Conservation (phyloP, 53 echinoderm and acorn worm genomes). For the Stichopus horrens region DNA sequence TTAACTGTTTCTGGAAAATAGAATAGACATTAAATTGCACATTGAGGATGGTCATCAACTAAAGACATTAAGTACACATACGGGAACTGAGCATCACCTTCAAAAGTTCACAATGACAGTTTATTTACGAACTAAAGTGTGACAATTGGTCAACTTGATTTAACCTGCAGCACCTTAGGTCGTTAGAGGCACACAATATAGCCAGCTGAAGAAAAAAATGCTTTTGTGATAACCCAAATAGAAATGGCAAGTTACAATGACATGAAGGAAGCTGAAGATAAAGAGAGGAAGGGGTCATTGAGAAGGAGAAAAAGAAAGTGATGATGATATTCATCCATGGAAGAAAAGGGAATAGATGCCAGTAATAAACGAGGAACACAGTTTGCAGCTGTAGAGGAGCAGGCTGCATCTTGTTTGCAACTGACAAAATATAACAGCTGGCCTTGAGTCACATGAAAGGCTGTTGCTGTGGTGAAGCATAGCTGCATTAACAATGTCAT, state of each 20-base stretch:
- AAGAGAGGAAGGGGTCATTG: too few species aligned
- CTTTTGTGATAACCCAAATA: background rate
- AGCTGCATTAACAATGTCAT: too few species aligned
- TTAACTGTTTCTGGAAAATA: conserved; percentile 39
- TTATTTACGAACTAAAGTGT: background rate
- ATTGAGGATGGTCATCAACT: conserved; percentile 24
- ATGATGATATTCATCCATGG: too few species aligned
- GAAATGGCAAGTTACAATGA: background rate
- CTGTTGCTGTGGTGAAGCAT: too few species aligned
- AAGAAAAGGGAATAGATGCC: too few species aligned
- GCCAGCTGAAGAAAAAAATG: background rate
- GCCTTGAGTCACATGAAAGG: too few species aligned
- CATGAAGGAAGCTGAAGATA: too few species aligned
- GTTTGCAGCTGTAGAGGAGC: too few species aligned
- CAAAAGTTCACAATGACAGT: background rate
- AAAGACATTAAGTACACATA: conserved; percentile 9
- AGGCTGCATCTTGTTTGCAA: too few species aligned
- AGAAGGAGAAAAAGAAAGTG: too few species aligned
- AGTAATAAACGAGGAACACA: background rate
- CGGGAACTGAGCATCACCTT: background rate
- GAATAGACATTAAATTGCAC: conserved; percentile 36
- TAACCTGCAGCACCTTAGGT: conserved; percentile 9
- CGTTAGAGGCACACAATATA: conserved; percentile 6
- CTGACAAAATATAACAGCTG: too few species aligned
- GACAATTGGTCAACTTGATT: background rate